phyloP scores from a whole-genome alignment of 1,140 invertebrate genomes.

The Pseudomyrmex concolor region DNA sequence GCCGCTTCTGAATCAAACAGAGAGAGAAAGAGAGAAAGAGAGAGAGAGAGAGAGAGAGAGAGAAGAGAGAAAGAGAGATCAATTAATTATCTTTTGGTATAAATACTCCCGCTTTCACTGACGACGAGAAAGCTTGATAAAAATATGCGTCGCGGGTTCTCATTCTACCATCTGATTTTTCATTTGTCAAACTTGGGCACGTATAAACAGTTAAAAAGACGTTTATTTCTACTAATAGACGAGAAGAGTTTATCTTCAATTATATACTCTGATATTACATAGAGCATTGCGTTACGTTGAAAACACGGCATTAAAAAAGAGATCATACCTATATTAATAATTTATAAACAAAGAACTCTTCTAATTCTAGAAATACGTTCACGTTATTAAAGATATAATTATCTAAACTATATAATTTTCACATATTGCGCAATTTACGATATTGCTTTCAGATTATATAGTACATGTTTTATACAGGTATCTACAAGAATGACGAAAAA shows the following conservation, averaged over 20 bases:
- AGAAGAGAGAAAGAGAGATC: constrained; percentile 18
- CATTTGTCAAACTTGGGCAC: neutral
- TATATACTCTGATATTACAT: no score
- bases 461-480: neutral
- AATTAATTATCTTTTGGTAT: constrained; percentile 48
- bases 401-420: no score
- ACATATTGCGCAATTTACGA: no score
- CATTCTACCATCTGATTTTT: constrained; percentile 3
- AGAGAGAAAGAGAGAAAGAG: neutral
- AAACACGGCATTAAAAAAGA: no score
- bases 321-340: no score
- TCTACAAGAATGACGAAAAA: neutral
- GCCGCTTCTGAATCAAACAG: neutral
- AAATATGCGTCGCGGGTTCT: constrained; percentile 48
- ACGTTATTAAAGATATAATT: neutral
- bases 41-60: constrained; percentile 19
- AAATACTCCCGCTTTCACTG: constrained; percentile 54
- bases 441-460: no score
- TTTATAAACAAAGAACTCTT: neutral
- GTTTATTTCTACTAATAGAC: neutral
- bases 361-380: no score
- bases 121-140: constrained; percentile 46
- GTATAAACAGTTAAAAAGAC: neutral
- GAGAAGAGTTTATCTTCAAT: no score
- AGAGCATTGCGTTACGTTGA: no score